Evolutionary conservation across 2,888 invertebrate species (phyloP), one percentile per base, ranked within the genome.

Genomic region (Agrilus cyanescens): DNA sequence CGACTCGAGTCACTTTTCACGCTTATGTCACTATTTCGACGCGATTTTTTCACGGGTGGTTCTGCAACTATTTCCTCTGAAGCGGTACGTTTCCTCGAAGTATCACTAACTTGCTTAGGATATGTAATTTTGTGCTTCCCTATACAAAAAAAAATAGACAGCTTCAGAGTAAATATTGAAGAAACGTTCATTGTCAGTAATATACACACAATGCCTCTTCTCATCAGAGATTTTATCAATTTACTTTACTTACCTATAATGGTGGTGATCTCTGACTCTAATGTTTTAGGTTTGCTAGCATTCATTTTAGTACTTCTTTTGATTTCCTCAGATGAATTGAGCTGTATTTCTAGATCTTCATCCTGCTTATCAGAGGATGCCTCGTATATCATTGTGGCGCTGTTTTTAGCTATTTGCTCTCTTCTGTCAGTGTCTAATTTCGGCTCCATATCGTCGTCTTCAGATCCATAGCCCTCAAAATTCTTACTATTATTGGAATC

Each of bases 11-110:
- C 59, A 44, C 55, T 55, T 43, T 51, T 53, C 5, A 44, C 40
- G 38, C 57, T 62, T 46, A 56, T 50, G 42, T 59, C 58, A 43
- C 61, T 63, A 37, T 59, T 59, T 41, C 58, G 53, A 32, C 61
- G 52, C 39, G 43, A 32, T 32, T 48, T n/a, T 44, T 50, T 50
- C 10, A 13, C 30, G 4, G 51, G 41, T 7, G 51, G 49, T 50
- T 43, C 44, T 42, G 15, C 44, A 40, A 33, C 32, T 18, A 42
- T 39, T 33, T 45, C 46, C 18, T 43, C 41, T 25, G 51, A 45
- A 14, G 30, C 31, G 32, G 46, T 40, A 42, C 32, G 45, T 41
- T 45, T 32, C 25, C 14, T 29, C 15, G 43, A 37, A 29, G 14
- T 12, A 12, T 42, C 41, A 12, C 25, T 13, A 15, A 38, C 30